Conservation (phyloP, 2,888 invertebrate genomes). For the Cheilosia scutellata region DNA sequence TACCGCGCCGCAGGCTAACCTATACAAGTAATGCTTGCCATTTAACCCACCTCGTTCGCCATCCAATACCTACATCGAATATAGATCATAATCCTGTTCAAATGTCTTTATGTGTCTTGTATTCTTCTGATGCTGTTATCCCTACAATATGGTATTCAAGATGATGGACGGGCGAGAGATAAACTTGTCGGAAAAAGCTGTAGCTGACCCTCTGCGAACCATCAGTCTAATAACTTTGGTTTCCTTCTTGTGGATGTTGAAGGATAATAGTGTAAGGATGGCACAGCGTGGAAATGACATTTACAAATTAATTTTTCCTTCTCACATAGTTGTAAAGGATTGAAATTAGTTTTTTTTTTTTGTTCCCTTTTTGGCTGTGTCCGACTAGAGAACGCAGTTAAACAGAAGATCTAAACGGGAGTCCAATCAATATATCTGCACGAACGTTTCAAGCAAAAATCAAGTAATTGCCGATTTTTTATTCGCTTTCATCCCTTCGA, state of each 20-base stretch:
- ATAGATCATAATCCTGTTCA: slow-evolving; percentile 43
- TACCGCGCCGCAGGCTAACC: background rate
- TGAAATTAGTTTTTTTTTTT: background rate
- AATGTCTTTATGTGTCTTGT: slow-evolving; percentile 36
- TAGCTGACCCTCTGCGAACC: slow-evolving; percentile 50
- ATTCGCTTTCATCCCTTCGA: background rate
- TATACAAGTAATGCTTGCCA: slow-evolving; percentile 16
- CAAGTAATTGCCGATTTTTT: slow-evolving; percentile 5
- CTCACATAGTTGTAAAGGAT: background rate
- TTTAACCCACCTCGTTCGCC: slow-evolving; percentile 5
- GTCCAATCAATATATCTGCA: background rate
- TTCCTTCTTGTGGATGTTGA: slow-evolving; percentile 19
- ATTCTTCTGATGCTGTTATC: slow-evolving; percentile 39
- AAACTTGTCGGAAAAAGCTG: slow-evolving; percentile 41
- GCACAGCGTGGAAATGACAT: slow-evolving; percentile 43
- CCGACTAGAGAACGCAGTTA: background rate
- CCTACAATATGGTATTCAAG: slow-evolving; percentile 30
- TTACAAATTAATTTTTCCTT: slow-evolving; percentile 33
- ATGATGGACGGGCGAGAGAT: slow-evolving; percentile 33
- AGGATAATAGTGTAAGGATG: slow-evolving; percentile 22
- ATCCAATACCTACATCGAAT: slow-evolving; percentile 27
- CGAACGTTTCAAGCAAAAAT: slow-evolving; percentile 44
- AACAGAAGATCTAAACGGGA: background rate
- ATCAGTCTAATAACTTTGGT: slow-evolving; percentile 28
- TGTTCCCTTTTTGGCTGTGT: background rate